These are phyloP conservation scores for Drosophila macrospina DNA, from an alignment of 2,888 invertebrate genomes.

Conservation along the genomic window DNA sequence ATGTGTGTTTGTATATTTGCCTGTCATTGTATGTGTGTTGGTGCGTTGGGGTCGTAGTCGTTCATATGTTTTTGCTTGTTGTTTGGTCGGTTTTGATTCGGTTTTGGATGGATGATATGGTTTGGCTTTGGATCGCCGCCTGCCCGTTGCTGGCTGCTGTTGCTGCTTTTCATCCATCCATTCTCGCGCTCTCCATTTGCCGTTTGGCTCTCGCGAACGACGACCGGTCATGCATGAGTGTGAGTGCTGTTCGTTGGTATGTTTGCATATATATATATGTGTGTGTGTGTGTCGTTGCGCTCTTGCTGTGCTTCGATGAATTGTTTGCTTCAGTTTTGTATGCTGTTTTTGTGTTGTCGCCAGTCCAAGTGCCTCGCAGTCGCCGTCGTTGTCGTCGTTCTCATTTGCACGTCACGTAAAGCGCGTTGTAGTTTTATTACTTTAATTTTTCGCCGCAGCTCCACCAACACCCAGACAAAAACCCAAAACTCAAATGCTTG, in stretches of 20 bases:
- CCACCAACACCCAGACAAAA: slow-evolving; percentile 42
- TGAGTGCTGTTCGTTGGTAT: slow-evolving; percentile 37
- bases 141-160: slow-evolving; percentile 34
- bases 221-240: slow-evolving; percentile 64
- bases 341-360: slow-evolving; percentile 30
- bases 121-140: slow-evolving; percentile 63
- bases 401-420: slow-evolving; percentile 79
- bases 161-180: slow-evolving; percentile 51
- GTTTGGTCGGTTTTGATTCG: slow-evolving; percentile 82
- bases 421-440: slow-evolving; percentile 67
- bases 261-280: neutral
- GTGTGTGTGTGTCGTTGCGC: slow-evolving; percentile 22
- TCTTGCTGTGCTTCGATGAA: slow-evolving; percentile 67
- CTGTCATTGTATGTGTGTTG: slow-evolving; percentile 43
- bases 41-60: slow-evolving; percentile 66
- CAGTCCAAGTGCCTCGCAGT: slow-evolving; percentile 32
- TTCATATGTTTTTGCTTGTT: slow-evolving; percentile 73
- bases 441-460: slow-evolving; percentile 71
- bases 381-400: slow-evolving; percentile 42
- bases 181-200: slow-evolving; percentile 62
- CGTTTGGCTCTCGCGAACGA: slow-evolving; percentile 62
- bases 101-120: slow-evolving; percentile 83
- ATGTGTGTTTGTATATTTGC: slow-evolving; percentile 36
- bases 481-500: slow-evolving; percentile 53
- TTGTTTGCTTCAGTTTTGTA: slow-evolving; percentile 64